These are phyloP conservation scores for Oscheius sp. DNA, from an alignment of 2,888 invertebrate genomes.

Conservation along the genomic window DNA sequence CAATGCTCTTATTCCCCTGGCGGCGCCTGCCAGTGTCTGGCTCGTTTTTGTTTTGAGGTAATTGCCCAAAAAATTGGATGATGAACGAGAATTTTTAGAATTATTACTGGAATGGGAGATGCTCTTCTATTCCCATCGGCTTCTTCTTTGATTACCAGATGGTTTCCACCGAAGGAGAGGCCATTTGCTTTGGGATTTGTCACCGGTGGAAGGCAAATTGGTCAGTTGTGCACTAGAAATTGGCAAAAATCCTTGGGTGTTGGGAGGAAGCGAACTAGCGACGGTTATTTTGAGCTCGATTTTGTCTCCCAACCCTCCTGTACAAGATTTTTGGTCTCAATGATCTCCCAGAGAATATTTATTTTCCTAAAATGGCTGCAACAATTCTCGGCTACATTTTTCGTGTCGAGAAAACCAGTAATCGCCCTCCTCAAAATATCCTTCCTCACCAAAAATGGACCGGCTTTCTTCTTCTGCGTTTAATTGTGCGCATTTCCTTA, in stretches of 20 bases:
- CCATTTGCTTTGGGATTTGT: conserved; percentile 71
- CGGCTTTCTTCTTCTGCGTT: background rate
- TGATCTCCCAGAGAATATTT: too few relatives aligned
- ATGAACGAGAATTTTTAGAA: conserved; percentile 44
- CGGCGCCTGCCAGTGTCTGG: conserved; percentile 62
- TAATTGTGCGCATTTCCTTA: conserved; percentile 13
- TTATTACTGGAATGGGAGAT: conserved; percentile 67
- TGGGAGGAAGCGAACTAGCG: too few relatives aligned
- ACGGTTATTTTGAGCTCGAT: too few relatives aligned
- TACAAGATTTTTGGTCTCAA: too few relatives aligned
- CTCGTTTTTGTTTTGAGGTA: conserved; percentile 58
- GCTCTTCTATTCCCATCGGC: conserved; percentile 66
- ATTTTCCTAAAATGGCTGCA: too few relatives aligned
- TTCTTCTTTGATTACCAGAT: conserved; percentile 67
- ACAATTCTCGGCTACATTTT: too few relatives aligned
- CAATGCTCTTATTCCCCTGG: conserved; percentile 64
- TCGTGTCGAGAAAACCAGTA: too few relatives aligned
- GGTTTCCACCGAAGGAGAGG: conserved; percentile 72
- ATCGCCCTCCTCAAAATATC: background rate
- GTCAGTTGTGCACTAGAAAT: conserved; percentile 33
- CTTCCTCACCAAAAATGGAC: background rate
- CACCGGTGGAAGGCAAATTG: conserved; percentile 71
- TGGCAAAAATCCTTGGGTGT: too few relatives aligned
- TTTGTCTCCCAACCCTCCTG: too few relatives aligned
- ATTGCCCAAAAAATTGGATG: too few relatives aligned